Percentiles rank a stretch among this genome's conserved stretches.
Evolutionary conservation across 1,140 invertebrate species (phyloP).

Genomic region (Pseudachorutes palmiensis): DNA sequence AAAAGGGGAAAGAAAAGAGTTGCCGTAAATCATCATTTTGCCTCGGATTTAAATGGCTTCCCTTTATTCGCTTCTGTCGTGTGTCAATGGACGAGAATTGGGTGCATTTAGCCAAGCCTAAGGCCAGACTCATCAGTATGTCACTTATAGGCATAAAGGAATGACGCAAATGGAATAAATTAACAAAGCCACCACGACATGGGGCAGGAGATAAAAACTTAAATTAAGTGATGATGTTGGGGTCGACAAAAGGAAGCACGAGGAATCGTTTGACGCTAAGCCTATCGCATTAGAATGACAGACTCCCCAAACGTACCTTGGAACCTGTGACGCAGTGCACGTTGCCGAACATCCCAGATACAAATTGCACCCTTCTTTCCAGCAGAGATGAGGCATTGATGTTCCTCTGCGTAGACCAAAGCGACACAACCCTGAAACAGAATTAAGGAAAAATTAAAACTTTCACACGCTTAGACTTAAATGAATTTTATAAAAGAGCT

Average conservation of each 20-base stretch:
- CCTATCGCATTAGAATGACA: slow-evolving; percentile 23
- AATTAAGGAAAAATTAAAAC: neutral
- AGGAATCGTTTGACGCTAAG: neutral
- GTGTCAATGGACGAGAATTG: no score
- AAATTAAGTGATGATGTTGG: neutral
- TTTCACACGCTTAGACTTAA: neutral
- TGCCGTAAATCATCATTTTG: no score
- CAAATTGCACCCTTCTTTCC: slow-evolving; percentile 93
- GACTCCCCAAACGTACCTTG: slow-evolving; percentile 52
- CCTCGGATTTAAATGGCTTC: no score
- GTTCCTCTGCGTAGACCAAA: slow-evolving; percentile 81
- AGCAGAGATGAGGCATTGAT: slow-evolving; percentile 79
- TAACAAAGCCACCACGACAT: neutral
- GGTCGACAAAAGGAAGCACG: neutral
- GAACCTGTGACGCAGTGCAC: slow-evolving; percentile 78
- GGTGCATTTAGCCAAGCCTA: no score
- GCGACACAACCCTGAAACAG: slow-evolving; percentile 61
- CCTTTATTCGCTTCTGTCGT: no score
- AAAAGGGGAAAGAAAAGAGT: no score
- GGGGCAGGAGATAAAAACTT: neutral
- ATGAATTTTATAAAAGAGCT: neutral
- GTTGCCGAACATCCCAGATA: slow-evolving; percentile 85
- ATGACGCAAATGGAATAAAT: slow-evolving; percentile 14
- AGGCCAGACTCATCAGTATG: no score
- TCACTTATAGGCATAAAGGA: slow-evolving; percentile 2